Base-by-base conservation (phyloP, 2,797 vertebrate genomes). In the Borostomias antarcticus region DNA sequence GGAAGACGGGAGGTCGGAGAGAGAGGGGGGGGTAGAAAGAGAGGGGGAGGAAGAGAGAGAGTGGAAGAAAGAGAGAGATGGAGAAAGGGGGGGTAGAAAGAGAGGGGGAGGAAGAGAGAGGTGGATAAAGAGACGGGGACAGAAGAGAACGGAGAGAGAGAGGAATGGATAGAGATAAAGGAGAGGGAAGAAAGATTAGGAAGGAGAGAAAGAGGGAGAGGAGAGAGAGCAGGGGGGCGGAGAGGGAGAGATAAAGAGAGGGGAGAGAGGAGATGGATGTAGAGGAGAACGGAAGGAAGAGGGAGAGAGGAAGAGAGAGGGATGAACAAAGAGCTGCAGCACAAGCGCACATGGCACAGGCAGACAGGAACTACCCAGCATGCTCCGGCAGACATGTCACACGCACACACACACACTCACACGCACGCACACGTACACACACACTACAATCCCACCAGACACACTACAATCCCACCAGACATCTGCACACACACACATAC, bases 251-350 rank as follows among this genome's bases (percentile, higher is more conserved):
- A 33, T n/a, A 17, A 47, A 50, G 32, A 37, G 21, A 25, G 17
- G 26, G 40, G n/a, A 25, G 10, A 52, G 8, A 67, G 11, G 58
- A 40, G 48, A 19, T 15, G 0, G 50, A 23, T 17, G 51, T 15
- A 51, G 28, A 54, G 60, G 30, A 54, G 64, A 77, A 70, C 73
- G 23, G 59, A 17, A 32, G 58, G 8, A 29, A 61, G 33, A 4
- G 21, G 7, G 54, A 77, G 69, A 29, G 4, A 51, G 15, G 30
- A 28, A 19, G 30, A 32, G 6, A 59, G 23, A 32, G 57, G 32
- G 19, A 40, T 9, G 15, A 45, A 45, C 40, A 45, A 45, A 45
- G 40, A n/a, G 15, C 7, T 45, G 40, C 40, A 8, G 40, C 40
- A 45, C 13, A 45, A 45, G 7, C 40, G n/a, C 40, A 45, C 40